Evolutionary conservation across 1,140 invertebrate species (phyloP), one percentile per base, ranked within the genome.

Genomic region (Helicoverpa zea): DNA sequence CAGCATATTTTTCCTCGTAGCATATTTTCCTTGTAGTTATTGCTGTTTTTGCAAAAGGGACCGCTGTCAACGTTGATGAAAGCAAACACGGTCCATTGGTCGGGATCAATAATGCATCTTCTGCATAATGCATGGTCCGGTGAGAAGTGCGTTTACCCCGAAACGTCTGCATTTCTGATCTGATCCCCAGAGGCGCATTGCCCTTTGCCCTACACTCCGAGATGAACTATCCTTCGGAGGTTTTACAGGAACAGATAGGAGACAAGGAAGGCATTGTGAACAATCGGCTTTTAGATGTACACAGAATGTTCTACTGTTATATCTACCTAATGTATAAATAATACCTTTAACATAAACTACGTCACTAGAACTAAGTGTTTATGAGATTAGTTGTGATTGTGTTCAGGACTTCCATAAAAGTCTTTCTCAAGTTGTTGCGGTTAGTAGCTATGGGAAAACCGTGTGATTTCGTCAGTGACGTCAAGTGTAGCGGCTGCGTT

Each of bases 161-260:
- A 86, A 54, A 83, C 88, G 91, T 91, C 92, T 91, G 91, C 88
- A 88, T 90, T 86, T 86, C 86, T 87, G 87, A 85, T 80, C 81
- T 84, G 82, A 54, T 77, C 86, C 83, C 77, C 75, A 81, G 84
- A 79, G 86, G 87, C 29, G 61, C 90, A 66, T 91, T 92, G 92
- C 87, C 91, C 91, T 91, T 90, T 93, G 88, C 86, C 87, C 88
- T 86, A 87, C 81, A 88, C 52, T 58, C 61, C n/a, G 66, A 23
- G 16, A 51, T 70, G 23, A 70, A 68, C 47, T 68, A 51, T 68
- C 66, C 49, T 18, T 16, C 43, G 1, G 43, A 49, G 43, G 11
- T 13, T 61, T 13, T 49, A 49, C 16, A 13, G 64, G 18, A 16
- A n/a, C 14, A n/a, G 12, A 10, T 47, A 7, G 43, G 11, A 23